Percentiles rank a stretch among this genome's conserved stretches.
These are phyloP conservation scores for Epinephelus lanceolatus DNA, from an alignment of 2,113 vertebrate genomes.

Conservation along the genomic window DNA sequence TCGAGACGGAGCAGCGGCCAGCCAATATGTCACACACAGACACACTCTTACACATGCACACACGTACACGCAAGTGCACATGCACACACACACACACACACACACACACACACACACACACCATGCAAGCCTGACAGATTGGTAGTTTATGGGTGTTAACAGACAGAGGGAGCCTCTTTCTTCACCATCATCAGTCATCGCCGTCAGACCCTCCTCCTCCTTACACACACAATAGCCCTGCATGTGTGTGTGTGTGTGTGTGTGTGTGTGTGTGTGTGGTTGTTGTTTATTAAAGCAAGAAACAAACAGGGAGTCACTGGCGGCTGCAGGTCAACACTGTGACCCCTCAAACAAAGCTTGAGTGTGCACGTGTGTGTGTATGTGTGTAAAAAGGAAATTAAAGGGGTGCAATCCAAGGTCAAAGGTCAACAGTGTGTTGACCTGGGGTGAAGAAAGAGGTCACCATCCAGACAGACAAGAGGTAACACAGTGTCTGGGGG, in stretches of 20 bases:
- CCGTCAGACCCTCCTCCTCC: slow-evolving; percentile 59
- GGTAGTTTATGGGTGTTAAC: slow-evolving; percentile 83
- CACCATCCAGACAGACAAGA: neutral
- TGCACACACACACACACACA: slow-evolving; percentile 39
- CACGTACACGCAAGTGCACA: slow-evolving; percentile 13
- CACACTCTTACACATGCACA: slow-evolving; percentile 12
- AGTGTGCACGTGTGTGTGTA: neutral
- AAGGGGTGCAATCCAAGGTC: slow-evolving; percentile 41
- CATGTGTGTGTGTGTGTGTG: slow-evolving; percentile 25
- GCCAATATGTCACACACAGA: slow-evolving; percentile 50
- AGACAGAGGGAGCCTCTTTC: slow-evolving; percentile 77
- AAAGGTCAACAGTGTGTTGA: slow-evolving; percentile 67
- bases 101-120: slow-evolving; percentile 40
- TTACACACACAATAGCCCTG: slow-evolving; percentile 18
- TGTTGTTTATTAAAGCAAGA: slow-evolving; percentile 55
- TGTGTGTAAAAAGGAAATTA: slow-evolving; percentile 44
- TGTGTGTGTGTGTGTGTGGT: slow-evolving; percentile 7
- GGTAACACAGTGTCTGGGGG: neutral
- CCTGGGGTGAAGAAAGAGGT: slow-evolving; percentile 26
- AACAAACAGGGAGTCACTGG: slow-evolving; percentile 50
- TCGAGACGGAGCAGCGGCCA: slow-evolving; percentile 47
- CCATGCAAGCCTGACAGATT: slow-evolving; percentile 75
- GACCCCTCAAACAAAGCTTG: slow-evolving; percentile 59
- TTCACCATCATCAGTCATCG: slow-evolving; percentile 77
- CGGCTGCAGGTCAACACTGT: slow-evolving; percentile 46